Percentiles rank a stretch among this genome's conserved stretches.
Evolutionary conservation across 1,140 invertebrate species (phyloP).

Genomic region (Brachionus angularis): DNA sequence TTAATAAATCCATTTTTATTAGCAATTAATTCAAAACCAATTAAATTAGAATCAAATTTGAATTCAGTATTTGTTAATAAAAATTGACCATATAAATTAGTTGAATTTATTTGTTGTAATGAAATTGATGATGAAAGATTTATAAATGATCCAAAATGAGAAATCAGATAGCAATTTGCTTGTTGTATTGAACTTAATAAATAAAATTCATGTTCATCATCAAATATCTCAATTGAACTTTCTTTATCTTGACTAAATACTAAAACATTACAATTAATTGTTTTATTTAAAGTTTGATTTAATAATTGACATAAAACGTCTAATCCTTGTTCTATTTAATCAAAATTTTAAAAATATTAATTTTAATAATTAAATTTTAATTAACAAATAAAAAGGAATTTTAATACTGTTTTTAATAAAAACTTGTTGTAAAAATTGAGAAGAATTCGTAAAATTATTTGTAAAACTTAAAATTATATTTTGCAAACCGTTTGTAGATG

Average conservation of each 20-base stretch:
- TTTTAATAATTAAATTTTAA: too few species aligned
- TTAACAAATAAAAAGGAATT: too few species aligned
- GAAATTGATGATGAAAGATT: neutral
- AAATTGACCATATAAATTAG: too few species aligned
- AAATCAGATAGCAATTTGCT: too few species aligned
- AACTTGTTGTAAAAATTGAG: too few species aligned
- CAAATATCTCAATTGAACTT: too few species aligned
- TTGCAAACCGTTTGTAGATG: neutral
- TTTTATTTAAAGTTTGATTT: neutral
- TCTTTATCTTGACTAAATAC: slow-evolving; percentile 8
- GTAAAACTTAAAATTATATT: neutral
- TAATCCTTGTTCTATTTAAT: neutral
- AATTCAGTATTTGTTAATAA: slow-evolving; percentile 5
- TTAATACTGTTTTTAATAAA: too few species aligned
- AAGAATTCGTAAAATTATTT: slow-evolving; percentile 4
- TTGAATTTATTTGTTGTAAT: neutral
- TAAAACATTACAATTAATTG: neutral
- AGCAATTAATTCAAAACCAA: neutral
- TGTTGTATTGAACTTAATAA: too few species aligned
- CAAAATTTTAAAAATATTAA: neutral
- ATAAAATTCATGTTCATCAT: neutral
- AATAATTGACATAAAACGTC: neutral
- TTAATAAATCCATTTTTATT: neutral
- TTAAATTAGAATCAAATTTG: slow-evolving; percentile 1
- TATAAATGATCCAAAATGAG: neutral